A percentile compares a stretch with the other conserved stretches of the same genome.
phyloP scores from a whole-genome alignment of 2,797 vertebrate genomes.

The Brachyrhaphis roseni region DNA sequence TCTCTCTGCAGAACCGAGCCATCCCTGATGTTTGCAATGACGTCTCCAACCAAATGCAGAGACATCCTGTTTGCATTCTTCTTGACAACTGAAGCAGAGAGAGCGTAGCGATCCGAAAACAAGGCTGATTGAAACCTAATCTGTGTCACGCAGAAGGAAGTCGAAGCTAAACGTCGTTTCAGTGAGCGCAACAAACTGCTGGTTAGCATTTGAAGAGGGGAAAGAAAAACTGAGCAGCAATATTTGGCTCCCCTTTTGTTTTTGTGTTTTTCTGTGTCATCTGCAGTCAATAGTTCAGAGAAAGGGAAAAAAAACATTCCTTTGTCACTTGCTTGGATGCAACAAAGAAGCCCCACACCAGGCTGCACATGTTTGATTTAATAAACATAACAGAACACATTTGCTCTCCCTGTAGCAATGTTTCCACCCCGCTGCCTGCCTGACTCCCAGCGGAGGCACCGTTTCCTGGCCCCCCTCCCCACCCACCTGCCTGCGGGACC shows the following conservation, averaged over 20 bases:
- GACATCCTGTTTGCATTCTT: slow-evolving; percentile 24
- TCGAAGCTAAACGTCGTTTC: not conserved
- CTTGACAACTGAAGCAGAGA: slow-evolving; percentile 4
- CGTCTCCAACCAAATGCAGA: slow-evolving; percentile 38
- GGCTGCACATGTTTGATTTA: slow-evolving; percentile 57
- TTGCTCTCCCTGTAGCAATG: slow-evolving; percentile 60
- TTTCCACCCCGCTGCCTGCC: slow-evolving; percentile 65
- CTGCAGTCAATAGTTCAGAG: slow-evolving; percentile 18
- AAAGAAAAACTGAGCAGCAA: not conserved
- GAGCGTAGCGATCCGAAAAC: not conserved
- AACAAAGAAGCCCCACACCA: slow-evolving; percentile 47
- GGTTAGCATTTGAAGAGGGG: not conserved
- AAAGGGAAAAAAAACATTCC: slow-evolving; percentile 21
- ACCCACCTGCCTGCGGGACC: slow-evolving; percentile 50
- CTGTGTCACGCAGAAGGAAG: slow-evolving; percentile 1
- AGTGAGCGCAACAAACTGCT: not conserved
- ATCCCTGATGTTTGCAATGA: slow-evolving; percentile 69
- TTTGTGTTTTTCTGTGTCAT: not conserved
- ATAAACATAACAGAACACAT: slow-evolving; percentile 67
- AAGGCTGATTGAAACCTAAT: slow-evolving; percentile 4
- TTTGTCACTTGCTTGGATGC: slow-evolving; percentile 34
- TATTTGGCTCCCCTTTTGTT: not conserved
- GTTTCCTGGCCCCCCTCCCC: slow-evolving; percentile 71
- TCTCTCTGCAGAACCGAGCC: slow-evolving; percentile 51
- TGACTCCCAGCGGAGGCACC: slow-evolving; percentile 62